These are phyloP conservation scores for Macrochelys suwanniensis DNA, from an alignment of 2,797 vertebrate species.

Conservation along the genomic window DNA sequence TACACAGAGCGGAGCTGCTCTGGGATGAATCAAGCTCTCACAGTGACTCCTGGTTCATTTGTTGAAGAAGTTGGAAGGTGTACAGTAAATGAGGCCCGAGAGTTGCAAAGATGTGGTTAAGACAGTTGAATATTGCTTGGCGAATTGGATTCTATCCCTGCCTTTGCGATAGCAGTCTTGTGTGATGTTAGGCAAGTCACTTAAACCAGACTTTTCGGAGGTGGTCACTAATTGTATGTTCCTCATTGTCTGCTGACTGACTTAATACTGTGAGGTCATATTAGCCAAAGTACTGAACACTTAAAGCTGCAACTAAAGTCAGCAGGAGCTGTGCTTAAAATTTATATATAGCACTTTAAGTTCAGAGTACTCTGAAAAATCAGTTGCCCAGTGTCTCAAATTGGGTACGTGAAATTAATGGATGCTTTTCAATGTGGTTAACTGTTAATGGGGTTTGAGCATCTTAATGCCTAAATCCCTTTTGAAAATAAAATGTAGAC, in stretches of 20 bases:
- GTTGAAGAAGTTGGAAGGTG: background rate
- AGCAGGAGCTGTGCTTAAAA: background rate
- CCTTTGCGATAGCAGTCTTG: background rate
- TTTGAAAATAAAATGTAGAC: background rate
- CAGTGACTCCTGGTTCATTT: background rate
- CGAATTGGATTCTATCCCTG: slow-evolving; percentile 5
- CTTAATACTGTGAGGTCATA: background rate
- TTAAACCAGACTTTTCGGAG: background rate
- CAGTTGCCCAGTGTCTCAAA: background rate
- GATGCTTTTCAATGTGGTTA: background rate
- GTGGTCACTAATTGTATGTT: background rate
- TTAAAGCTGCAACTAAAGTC: background rate
- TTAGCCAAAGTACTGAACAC: background rate
- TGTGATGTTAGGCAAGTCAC: background rate
- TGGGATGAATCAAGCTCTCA: background rate
- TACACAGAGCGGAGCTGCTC: background rate
- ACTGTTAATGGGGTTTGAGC: background rate
- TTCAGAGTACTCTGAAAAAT: background rate
- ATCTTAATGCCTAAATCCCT: background rate
- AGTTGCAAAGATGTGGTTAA: background rate
- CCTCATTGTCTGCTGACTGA: background rate
- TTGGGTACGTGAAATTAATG: background rate
- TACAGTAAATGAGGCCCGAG: background rate
- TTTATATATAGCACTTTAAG: background rate
- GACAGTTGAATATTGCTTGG: background rate